These are phyloP conservation scores for Drosophila pandora DNA, from an alignment of 1,140 invertebrate species.

Conservation along the genomic window DNA sequence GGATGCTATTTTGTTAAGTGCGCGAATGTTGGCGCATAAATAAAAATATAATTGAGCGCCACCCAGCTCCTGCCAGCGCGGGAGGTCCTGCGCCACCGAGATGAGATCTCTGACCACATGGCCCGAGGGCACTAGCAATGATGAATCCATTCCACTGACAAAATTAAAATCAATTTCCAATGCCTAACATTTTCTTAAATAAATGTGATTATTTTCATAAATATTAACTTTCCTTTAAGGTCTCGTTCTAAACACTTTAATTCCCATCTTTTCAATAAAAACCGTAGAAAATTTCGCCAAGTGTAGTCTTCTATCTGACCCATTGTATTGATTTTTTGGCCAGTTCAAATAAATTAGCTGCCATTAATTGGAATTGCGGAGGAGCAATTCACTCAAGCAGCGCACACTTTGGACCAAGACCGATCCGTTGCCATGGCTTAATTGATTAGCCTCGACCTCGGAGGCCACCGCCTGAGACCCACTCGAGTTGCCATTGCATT, in stretches of 20 bases:
- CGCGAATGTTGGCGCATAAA: conserved; percentile 79
- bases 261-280: neutral
- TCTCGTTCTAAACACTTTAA: neutral
- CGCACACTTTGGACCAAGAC: conserved; percentile 39
- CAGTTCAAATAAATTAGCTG: conserved; percentile 62
- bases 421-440: conserved; percentile 37
- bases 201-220: too few species aligned
- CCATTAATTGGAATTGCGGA: conserved; percentile 62
- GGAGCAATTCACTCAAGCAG: conserved; percentile 33
- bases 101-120: conserved; percentile 37
- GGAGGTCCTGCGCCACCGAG: neutral
- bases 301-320: neutral
- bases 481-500: conserved; percentile 50
- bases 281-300: neutral
- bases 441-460: conserved; percentile 56
- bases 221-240: too few species aligned
- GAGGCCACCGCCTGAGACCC: neutral
- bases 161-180: neutral
- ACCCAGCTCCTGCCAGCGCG: neutral
- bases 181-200: too few species aligned
- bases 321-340: conserved; percentile 65
- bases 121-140: conserved; percentile 21
- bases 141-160: conserved; percentile 11
- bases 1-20: conserved; percentile 68
- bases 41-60: conserved; percentile 77